Evolutionary conservation across 1,140 invertebrate genomes (phyloP), one percentile per base, ranked within the genome.

Genomic region (Trichoplusia ni): DNA sequence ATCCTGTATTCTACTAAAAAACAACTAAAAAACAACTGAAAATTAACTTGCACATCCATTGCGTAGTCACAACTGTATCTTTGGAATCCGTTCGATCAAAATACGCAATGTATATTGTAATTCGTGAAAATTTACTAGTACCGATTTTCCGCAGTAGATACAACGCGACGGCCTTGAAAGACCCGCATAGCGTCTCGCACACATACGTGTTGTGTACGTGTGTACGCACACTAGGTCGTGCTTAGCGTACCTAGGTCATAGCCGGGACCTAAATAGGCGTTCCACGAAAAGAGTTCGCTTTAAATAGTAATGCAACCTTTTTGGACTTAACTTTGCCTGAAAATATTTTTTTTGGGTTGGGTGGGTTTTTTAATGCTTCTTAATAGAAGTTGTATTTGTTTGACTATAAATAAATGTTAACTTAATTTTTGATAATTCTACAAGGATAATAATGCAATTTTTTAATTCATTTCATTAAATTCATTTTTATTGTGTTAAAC

Each of bases 181-280:
- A 33, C 29, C 46, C 46, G 46, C 46, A 49, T 49, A 31, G 46
- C 25, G 23, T 3, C 13, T 9, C 46, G 25, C 25, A 49, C 25
- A 49, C 46, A 47, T 16, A 16, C 9, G 23, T 23, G 13, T n/a
- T 1, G 11, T 3, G 4, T 4, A 18, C 11, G 8, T 2, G 18
- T n/a, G 6, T 27, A 49, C 25, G 14, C 8, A 31, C 46, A n/a
- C 46, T 9, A 27, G 2, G 19, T 3, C 14, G 18, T 6, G 7
- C 46, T 29, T 33, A 9, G 25, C 44, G 25, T 47, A 47, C 44
- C 44, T 49, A 49, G 21, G 40, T 49, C 25, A 29, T 14, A n/a
- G 23, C 3, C n/a, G 9, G n/a, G 7, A 31, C 46, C 3, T 29
- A n/a, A 23, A 25, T 23, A n/a, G 4, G 25, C 9, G 29, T n/a